Evolutionary conservation across 2,113 vertebrate species (phyloP).

Genomic region (Leptobrachium ailaonicum): DNA sequence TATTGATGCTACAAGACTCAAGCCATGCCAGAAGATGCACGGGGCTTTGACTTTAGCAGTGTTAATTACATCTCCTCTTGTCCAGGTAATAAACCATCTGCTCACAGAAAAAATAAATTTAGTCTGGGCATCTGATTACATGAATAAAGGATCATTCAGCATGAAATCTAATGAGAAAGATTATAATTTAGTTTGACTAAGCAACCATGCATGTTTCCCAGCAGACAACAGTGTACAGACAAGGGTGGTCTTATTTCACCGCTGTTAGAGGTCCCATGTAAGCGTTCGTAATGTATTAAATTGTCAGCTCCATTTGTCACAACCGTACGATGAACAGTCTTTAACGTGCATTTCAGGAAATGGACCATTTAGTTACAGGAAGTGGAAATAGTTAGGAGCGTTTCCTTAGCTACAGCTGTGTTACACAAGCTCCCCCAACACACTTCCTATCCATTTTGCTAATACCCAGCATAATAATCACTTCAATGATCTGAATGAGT

Average conservation of each 20-base stretch:
- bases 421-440: conserved; percentile 47
- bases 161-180: conserved; percentile 35
- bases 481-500: neutral
- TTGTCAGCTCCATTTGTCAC: conserved; percentile 24
- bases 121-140: conserved; percentile 36
- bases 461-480: neutral
- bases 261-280: conserved; percentile 20
- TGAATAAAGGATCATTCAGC: conserved; percentile 33
- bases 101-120: conserved; percentile 12
- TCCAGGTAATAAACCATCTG: conserved; percentile 1
- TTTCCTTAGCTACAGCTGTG: conserved; percentile 60
- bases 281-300: conserved; percentile 2
- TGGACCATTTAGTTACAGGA: conserved; percentile 64
- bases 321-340: conserved; percentile 9
- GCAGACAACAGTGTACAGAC: conserved; percentile 38
- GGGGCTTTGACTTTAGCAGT: neutral
- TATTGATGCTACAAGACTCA: neutral
- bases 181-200: conserved; percentile 40
- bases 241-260: conserved; percentile 23
- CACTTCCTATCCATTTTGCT: conserved; percentile 14
- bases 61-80: neutral
- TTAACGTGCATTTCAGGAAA: conserved; percentile 62
- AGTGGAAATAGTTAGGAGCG: conserved; percentile 61
- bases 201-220: conserved; percentile 37
- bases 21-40: conserved; percentile 10